Percentiles rank a stretch among this genome's conserved stretches.
These are phyloP conservation scores for Sceloporus tristichus DNA, from an alignment of 2,113 vertebrate species.

Conservation along the genomic window DNA sequence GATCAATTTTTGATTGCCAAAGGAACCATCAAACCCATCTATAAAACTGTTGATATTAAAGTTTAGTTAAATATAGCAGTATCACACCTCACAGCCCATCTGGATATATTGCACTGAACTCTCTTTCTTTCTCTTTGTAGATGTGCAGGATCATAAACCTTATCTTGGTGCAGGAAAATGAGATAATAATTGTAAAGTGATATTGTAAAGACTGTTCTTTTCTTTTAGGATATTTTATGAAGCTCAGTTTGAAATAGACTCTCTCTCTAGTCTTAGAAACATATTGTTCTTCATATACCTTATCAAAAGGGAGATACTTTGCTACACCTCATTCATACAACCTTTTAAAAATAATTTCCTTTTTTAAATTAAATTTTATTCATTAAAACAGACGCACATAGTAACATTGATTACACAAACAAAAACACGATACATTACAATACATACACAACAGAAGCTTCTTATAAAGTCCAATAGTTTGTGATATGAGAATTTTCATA, in stretches of 20 bases:
- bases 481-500: too few relatives aligned
- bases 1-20: neutral
- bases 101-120: neutral
- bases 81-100: neutral
- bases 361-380: too few relatives aligned
- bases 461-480: too few relatives aligned
- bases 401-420: too few relatives aligned
- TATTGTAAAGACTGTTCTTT: neutral
- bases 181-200: neutral
- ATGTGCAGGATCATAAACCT: neutral
- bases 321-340: neutral
- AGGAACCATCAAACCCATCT: neutral
- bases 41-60: neutral
- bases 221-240: neutral
- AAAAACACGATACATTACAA: too few relatives aligned
- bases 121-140: neutral
- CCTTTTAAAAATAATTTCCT: neutral
- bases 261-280: neutral
- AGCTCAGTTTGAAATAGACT: neutral
- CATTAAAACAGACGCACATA: too few relatives aligned
- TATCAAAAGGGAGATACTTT: neutral
- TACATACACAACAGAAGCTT: too few relatives aligned
- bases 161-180: neutral
- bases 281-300: neutral
- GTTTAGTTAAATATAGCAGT: neutral